phyloP scores from a whole-genome alignment of 1,140 invertebrate species.

The Drosophila bocki region DNA sequence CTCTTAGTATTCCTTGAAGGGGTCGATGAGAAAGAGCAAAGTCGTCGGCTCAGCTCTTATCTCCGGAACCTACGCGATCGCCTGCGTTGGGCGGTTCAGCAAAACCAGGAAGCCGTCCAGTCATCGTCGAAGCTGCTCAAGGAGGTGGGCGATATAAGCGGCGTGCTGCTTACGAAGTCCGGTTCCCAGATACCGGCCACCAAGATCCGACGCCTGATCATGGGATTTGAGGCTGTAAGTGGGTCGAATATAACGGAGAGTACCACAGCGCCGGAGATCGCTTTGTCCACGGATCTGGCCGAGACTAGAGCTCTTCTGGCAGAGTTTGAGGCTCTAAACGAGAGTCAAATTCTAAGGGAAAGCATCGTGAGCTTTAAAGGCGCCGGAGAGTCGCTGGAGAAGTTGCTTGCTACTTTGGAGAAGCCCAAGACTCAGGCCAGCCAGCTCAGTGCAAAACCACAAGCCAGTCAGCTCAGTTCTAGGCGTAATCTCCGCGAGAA shows the following conservation, averaged over 20 bases:
- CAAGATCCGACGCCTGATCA: slow-evolving; percentile 7
- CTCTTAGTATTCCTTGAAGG: neutral
- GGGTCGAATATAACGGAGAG: neutral
- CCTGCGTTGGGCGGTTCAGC: neutral
- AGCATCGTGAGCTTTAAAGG: neutral
- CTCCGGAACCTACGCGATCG: neutral
- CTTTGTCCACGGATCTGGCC: neutral
- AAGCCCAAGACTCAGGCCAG: neutral
- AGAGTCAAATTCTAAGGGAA: neutral
- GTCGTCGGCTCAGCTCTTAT: neutral
- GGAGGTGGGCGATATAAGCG: slow-evolving; percentile 4
- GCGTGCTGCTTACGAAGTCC: neutral
- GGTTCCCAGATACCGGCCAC: neutral
- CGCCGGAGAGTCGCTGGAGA: slow-evolving; percentile 5
- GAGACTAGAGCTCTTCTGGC: slow-evolving; percentile 1
- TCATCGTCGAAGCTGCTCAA: neutral
- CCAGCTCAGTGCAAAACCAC: neutral
- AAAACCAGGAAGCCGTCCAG: neutral
- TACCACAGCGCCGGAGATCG: neutral
- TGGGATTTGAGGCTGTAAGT: neutral
- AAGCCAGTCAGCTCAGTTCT: neutral
- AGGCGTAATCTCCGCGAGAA: slow-evolving; percentile 6
- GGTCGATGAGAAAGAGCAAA: slow-evolving; percentile 1
- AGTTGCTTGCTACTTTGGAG: neutral
- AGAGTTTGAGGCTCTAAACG: neutral